These are phyloP conservation scores for Podargus strigoides DNA, from an alignment of 2,797 vertebrate species.

Conservation along the genomic window DNA sequence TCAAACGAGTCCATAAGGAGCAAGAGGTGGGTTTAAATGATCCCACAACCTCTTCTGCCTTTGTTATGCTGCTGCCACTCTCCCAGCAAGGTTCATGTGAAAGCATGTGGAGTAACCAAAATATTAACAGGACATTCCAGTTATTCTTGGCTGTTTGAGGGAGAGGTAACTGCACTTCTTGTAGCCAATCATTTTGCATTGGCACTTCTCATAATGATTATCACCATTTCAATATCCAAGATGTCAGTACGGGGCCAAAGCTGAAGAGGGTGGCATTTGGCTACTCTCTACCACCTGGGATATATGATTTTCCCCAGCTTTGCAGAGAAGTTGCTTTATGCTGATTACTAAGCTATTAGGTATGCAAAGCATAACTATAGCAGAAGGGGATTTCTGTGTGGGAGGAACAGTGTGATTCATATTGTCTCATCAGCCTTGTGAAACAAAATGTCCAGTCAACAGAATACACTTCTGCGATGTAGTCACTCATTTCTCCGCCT, in stretches of 20 bases:
- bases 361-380: conserved; percentile 17
- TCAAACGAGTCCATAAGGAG: neutral
- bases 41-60: neutral
- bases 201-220: neutral
- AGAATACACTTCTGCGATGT: neutral
- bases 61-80: neutral
- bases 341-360: conserved; percentile 16
- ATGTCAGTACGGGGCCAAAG: neutral
- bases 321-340: neutral
- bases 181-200: neutral
- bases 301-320: neutral
- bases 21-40: neutral
- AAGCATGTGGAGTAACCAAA: neutral
- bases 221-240: neutral
- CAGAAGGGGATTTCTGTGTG: conserved; percentile 66
- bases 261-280: neutral
- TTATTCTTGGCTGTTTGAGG: neutral
- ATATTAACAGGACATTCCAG: neutral
- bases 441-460: conserved; percentile 46
- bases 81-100: neutral
- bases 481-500: neutral
- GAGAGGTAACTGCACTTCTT: neutral
- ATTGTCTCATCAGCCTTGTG: conserved; percentile 30
- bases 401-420: conserved; percentile 61
- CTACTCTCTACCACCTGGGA: neutral